Conservation (phyloP, 1,140 invertebrate species). For the Diorhabda sublineata region DNA sequence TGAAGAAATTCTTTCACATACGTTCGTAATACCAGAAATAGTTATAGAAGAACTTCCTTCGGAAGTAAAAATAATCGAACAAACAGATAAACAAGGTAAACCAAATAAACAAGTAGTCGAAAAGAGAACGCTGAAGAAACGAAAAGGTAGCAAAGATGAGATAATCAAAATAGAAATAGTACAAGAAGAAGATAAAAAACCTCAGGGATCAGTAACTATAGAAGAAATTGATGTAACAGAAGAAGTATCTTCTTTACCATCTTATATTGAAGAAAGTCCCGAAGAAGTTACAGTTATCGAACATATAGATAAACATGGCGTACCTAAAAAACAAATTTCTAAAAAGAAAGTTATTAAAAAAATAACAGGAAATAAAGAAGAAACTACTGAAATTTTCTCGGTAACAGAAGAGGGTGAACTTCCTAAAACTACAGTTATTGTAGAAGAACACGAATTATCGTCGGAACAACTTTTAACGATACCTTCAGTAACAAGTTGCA, state of each 20-base stretch:
- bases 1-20: conserved; percentile 39
- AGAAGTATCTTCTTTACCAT: conserved; percentile 33
- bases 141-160: conserved; percentile 42
- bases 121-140: conserved; percentile 42
- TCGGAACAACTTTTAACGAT: conserved; percentile 45
- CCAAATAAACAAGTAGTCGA: conserved; percentile 47
- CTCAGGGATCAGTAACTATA: conserved; percentile 41
- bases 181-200: conserved; percentile 48
- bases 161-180: conserved; percentile 49
- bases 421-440: conserved; percentile 41
- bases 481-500: conserved; percentile 29
- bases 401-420: conserved; percentile 46
- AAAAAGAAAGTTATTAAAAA: conserved; percentile 45
- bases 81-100: conserved; percentile 38
- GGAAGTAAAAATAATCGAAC: conserved; percentile 39
- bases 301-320: conserved; percentile 38
- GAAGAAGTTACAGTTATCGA: conserved; percentile 43
- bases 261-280: conserved; percentile 39
- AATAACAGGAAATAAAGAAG: conserved; percentile 40
- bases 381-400: conserved; percentile 41
- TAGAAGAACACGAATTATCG: conserved; percentile 31
- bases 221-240: conserved; percentile 42
- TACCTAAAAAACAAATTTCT: conserved; percentile 40
- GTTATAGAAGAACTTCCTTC: conserved; percentile 19
- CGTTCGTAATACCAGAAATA: conserved; percentile 19